Evolutionary conservation across 2,113 vertebrate species (phyloP).

Genomic region (Strix uralensis): DNA sequence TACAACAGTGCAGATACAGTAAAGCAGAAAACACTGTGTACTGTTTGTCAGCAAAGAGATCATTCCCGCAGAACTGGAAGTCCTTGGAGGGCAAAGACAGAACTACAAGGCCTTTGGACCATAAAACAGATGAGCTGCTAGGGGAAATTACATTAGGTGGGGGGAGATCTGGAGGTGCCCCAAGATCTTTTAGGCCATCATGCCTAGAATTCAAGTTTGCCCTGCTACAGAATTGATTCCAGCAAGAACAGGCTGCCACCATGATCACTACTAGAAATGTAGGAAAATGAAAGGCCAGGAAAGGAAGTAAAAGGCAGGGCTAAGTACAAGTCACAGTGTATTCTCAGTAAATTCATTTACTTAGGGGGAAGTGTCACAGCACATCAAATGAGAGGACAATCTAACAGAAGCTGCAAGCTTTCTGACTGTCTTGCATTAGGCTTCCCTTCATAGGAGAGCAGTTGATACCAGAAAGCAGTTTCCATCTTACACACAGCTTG

Average conservation of each 20-base stretch:
- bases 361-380: not conserved
- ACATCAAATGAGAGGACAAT: not conserved
- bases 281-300: not conserved
- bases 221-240: not conserved
- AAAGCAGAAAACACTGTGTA: constrained; percentile 21
- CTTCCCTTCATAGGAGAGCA: not conserved
- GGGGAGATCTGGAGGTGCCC: not conserved
- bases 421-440: not conserved
- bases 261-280: not conserved
- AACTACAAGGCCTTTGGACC: constrained; percentile 10
- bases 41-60: constrained; percentile 14
- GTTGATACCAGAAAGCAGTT: not conserved
- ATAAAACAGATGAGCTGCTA: constrained; percentile 1
- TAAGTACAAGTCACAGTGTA: not conserved
- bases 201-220: not conserved
- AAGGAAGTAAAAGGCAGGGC: not conserved
- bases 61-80: constrained; percentile 12
- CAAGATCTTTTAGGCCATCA: not conserved
- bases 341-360: not conserved
- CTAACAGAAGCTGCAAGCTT: not conserved
- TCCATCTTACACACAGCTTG: not conserved
- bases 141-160: not conserved
- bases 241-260: not conserved
- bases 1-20: not conserved
- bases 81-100: constrained; percentile 39